phyloP scores from a whole-genome alignment of 2,888 invertebrate species.

The Tetranychus truncatus region DNA sequence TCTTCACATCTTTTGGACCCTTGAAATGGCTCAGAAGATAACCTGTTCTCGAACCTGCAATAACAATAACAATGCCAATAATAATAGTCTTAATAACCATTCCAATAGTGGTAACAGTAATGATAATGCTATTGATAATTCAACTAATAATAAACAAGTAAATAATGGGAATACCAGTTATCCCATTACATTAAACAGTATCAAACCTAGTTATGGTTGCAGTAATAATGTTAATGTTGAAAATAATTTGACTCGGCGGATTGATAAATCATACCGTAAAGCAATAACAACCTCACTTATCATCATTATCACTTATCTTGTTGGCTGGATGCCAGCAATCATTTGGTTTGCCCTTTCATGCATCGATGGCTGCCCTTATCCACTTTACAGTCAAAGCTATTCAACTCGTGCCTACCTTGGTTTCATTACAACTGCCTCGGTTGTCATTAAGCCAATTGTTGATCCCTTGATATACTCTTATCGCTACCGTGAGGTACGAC shows the following conservation, averaged over 20 bases:
- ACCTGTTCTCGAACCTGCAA: neutral
- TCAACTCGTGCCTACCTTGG: constrained; percentile 23
- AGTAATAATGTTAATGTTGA: no score
- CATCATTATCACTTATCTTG: constrained; percentile 39
- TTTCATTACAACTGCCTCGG: constrained; percentile 38
- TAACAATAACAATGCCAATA: neutral
- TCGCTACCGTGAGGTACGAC: constrained; percentile 44
- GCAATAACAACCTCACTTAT: constrained; percentile 21
- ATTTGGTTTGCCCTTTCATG: constrained; percentile 42
- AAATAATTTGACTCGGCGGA: neutral
- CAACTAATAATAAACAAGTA: neutral
- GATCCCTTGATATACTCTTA: constrained; percentile 49
- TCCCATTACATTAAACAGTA: no score
- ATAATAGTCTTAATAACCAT: neutral
- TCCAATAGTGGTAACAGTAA: neutral
- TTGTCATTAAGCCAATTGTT: constrained; percentile 44
- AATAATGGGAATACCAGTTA: no score
- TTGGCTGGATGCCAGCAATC: constrained; percentile 46
- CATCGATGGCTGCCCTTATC: constrained; percentile 34
- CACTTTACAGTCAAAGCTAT: constrained; percentile 26
- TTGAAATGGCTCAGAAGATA: neutral
- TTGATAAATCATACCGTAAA: neutral
- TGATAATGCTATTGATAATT: neutral
- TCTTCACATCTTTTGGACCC: neutral
- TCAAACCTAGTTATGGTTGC: no score